phyloP scores from a whole-genome alignment of 1,140 invertebrate species.

The Plectus sambesii region DNA sequence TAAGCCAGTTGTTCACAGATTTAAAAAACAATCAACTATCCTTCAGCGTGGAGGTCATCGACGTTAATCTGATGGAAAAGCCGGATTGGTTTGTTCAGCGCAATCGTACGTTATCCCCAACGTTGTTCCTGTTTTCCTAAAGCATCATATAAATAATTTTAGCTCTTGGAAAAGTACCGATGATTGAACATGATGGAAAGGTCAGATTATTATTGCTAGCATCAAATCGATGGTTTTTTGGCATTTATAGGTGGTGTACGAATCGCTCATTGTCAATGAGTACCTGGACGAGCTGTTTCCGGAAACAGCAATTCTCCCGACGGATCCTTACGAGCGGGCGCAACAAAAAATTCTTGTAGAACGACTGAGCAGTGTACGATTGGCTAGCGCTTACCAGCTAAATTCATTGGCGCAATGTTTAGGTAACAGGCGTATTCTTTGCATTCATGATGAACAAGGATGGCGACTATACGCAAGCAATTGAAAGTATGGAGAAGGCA shows the following conservation, averaged over 20 bases:
- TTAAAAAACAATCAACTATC: too few species aligned
- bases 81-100: too few species aligned
- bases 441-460: conserved; percentile 17
- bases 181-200: too few species aligned
- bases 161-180: too few species aligned
- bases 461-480: conserved; percentile 13
- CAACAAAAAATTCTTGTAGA: conserved; percentile 46
- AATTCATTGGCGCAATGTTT: conserved; percentile 1
- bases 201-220: too few species aligned
- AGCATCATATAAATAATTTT: too few species aligned
- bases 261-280: conserved; percentile 46
- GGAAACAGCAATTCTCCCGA: conserved; percentile 38
- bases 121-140: too few species aligned
- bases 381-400: neutral
- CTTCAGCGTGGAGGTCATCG: too few species aligned
- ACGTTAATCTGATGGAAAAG: too few species aligned
- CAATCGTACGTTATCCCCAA: too few species aligned
- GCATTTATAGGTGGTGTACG: conserved; percentile 39
- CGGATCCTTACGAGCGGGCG: conserved; percentile 46
- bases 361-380: conserved; percentile 15
- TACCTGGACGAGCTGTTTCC: conserved; percentile 49
- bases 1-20: too few species aligned
- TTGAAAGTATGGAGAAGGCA: conserved; percentile 24
- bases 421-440: conserved; percentile 22
- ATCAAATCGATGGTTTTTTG: too few species aligned